phyloP scores from a whole-genome alignment of 2,113 vertebrate genomes.

The Vidua macroura region DNA sequence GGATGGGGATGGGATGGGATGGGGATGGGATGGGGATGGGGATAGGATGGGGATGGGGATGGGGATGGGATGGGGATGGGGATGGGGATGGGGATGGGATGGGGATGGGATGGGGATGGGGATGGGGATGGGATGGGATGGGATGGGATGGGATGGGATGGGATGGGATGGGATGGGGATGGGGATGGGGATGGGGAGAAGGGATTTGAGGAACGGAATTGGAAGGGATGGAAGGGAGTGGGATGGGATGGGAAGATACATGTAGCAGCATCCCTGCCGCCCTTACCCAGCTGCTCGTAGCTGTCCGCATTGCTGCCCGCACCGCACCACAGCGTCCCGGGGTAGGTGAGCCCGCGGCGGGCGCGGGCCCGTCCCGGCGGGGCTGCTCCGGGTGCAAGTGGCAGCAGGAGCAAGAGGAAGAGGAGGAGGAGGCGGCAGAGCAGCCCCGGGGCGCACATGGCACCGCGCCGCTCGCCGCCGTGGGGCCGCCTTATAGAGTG shows the following conservation, averaged over 20 bases:
- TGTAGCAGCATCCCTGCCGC: not conserved
- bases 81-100: not conserved
- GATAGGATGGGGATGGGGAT: too few relatives aligned
- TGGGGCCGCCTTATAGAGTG: not conserved
- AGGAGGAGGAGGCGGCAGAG: not conserved
- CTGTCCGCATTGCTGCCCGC: constrained; percentile 82
- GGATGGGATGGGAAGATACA: not conserved
- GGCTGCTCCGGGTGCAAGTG: not conserved
- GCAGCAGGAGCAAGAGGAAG: not conserved
- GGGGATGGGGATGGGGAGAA: too few relatives aligned
- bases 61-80: too few relatives aligned
- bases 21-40: too few relatives aligned
- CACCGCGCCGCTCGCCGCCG: not conserved
- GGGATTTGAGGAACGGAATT: not conserved
- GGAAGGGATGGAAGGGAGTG: not conserved
- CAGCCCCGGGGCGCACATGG: constrained; percentile 5
- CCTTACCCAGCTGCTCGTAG: constrained; percentile 79
- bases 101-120: not conserved
- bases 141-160: too few relatives aligned
- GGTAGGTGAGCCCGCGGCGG: constrained; percentile 83
- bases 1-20: too few relatives aligned
- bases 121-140: not conserved
- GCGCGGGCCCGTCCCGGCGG: constrained; percentile 20
- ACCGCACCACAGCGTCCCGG: constrained; percentile 83
- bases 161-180: too few relatives aligned